phyloP scores from a whole-genome alignment of 2,888 invertebrate genomes.

The Drosophila incognita region DNA sequence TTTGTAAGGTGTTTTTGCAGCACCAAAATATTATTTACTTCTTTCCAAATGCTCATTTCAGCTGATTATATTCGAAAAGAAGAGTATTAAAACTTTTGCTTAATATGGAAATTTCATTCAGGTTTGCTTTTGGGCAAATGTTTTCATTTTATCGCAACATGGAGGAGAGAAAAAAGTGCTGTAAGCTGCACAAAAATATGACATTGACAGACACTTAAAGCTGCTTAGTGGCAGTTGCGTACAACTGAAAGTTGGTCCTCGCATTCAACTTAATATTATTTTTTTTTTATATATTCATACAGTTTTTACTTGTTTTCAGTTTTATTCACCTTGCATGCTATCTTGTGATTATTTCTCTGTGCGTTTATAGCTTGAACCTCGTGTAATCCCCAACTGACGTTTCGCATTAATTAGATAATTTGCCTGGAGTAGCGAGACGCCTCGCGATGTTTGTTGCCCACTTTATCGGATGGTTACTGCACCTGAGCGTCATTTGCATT shows the following conservation, averaged over 20 bases:
- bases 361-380: slow-evolving; percentile 45
- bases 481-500: slow-evolving; percentile 46
- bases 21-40: background rate
- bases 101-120: slow-evolving; percentile 3
- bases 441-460: slow-evolving; percentile 5
- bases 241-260: slow-evolving; percentile 59
- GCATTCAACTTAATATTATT: slow-evolving; percentile 17
- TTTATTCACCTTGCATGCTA: slow-evolving; percentile 10
- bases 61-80: background rate
- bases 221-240: slow-evolving; percentile 66
- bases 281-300: slow-evolving; percentile 15
- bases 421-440: slow-evolving; percentile 24
- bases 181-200: slow-evolving; percentile 71
- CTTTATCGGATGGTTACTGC: slow-evolving; percentile 17
- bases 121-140: slow-evolving; percentile 48
- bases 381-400: slow-evolving; percentile 54
- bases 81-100: slow-evolving; percentile 8
- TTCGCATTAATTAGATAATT: slow-evolving; percentile 71
- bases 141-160: slow-evolving; percentile 60
- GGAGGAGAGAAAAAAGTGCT: slow-evolving; percentile 50
- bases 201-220: slow-evolving; percentile 79
- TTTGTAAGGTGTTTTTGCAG: background rate
- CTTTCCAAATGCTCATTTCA: background rate
- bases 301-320: slow-evolving; percentile 9
- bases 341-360: slow-evolving; percentile 58